phyloP scores from a whole-genome alignment of 2,797 vertebrate species.

The Sardinella longiceps region DNA sequence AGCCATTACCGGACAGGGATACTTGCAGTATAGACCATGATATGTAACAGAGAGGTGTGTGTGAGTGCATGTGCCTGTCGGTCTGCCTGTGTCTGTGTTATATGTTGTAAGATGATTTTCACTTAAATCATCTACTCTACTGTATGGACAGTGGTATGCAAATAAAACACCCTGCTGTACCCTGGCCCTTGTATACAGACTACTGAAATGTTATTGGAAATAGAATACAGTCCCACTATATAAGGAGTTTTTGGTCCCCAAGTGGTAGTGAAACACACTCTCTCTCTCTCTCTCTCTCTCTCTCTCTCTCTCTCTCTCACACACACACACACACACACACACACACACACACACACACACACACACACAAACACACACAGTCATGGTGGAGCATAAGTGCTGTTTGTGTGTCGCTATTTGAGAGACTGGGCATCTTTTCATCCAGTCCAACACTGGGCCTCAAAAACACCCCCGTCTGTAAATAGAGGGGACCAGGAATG shows the following conservation, averaged over 20 bases:
- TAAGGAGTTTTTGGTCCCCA: neutral
- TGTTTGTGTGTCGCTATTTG: neutral
- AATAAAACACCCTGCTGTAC: neutral
- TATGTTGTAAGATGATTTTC: too few relatives aligned
- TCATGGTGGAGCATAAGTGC: constrained; percentile 2
- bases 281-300: too few relatives aligned
- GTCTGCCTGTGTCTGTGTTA: neutral
- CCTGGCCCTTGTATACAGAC: neutral
- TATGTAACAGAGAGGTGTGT: neutral
- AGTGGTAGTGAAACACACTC: neutral
- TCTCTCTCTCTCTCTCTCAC: too few relatives aligned
- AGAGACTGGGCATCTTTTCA: neutral
- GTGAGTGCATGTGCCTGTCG: neutral
- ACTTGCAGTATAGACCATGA: neutral
- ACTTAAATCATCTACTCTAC: neutral
- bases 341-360: neutral
- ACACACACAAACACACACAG: neutral
- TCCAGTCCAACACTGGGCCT: neutral
- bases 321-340: neutral
- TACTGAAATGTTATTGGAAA: constrained; percentile 5
- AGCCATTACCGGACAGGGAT: neutral
- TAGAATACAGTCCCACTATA: neutral
- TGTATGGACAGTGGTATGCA: neutral
- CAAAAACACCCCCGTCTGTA: constrained; percentile 18
- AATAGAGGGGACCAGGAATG: neutral